A percentile compares a stretch with the other conserved stretches of the same genome.
Conservation (phyloP, 2,888 invertebrate species). For the Drosophila cognata region DNA sequence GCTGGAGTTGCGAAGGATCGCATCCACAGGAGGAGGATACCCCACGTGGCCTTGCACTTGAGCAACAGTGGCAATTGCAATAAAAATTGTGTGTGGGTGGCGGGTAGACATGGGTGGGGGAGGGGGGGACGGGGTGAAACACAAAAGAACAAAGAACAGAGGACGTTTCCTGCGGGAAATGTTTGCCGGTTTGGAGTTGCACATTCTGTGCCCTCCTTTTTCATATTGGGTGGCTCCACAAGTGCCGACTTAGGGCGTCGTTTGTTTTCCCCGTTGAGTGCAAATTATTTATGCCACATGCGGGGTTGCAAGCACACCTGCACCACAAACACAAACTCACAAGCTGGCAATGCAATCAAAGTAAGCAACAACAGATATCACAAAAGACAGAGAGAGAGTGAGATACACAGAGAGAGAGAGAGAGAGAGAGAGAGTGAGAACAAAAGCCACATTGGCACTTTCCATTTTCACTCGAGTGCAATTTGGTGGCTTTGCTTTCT, state of each 20-base stretch:
- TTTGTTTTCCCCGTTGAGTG: slow-evolving; percentile 71
- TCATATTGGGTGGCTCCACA: slow-evolving; percentile 47
- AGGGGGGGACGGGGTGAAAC: slow-evolving; percentile 10
- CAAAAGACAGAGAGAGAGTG: neutral
- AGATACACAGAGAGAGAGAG: neutral
- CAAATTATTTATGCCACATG: slow-evolving; percentile 79
- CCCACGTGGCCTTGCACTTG: slow-evolving; percentile 73
- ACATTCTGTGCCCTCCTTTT: neutral
- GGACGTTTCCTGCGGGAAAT: slow-evolving; percentile 50
- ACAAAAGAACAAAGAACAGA: slow-evolving; percentile 35
- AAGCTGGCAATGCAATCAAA: slow-evolving; percentile 61
- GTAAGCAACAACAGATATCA: slow-evolving; percentile 33
- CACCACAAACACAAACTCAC: slow-evolving; percentile 23
- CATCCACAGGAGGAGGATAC: slow-evolving; percentile 5
- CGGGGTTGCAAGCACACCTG: slow-evolving; percentile 54
- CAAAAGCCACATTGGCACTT: slow-evolving; percentile 68
- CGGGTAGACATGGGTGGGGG: too few relatives aligned
- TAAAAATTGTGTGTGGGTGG: slow-evolving; percentile 27
- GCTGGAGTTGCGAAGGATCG: slow-evolving; percentile 10
- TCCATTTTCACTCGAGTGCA: slow-evolving; percentile 75
- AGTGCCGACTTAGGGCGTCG: slow-evolving; percentile 64
- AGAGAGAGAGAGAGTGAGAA: neutral
- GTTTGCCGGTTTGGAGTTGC: slow-evolving; percentile 22
- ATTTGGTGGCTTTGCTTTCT: slow-evolving; percentile 48
- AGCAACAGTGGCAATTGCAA: slow-evolving; percentile 64